Percentiles rank a stretch among this genome's conserved stretches.
These are phyloP conservation scores for Micromussa lordhowensis DNA, from an alignment of 92 coral and sea anemone species.

Conservation along the genomic window DNA sequence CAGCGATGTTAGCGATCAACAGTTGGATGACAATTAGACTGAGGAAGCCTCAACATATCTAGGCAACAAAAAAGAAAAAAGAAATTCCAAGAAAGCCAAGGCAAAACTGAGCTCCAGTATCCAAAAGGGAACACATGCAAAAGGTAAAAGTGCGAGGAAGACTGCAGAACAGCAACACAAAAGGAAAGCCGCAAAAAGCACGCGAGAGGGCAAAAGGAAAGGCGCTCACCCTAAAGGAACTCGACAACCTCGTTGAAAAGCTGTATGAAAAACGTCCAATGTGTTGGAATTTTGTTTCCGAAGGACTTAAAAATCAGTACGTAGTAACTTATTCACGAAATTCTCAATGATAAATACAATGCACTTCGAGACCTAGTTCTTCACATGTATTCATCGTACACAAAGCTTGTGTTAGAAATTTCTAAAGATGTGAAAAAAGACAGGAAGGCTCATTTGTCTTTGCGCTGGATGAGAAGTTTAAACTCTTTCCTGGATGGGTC, in stretches of 20 bases:
- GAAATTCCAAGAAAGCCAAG: slow-evolving; percentile 14
- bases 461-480: slow-evolving; percentile 30
- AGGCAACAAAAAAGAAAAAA: slow-evolving; percentile 17
- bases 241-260: too few relatives aligned
- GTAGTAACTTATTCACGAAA: slow-evolving; percentile 21
- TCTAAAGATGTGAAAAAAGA: too few relatives aligned
- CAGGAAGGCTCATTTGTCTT: slow-evolving; percentile 21
- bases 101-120: slow-evolving; percentile 11
- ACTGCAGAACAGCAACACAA: too few relatives aligned
- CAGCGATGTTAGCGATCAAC: too few relatives aligned
- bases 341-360: slow-evolving; percentile 21
- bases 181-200: slow-evolving; percentile 4
- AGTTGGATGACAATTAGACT: slow-evolving; percentile 9
- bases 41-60: slow-evolving; percentile 33
- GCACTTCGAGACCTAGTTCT: background rate
- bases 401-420: slow-evolving; percentile 26
- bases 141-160: slow-evolving; percentile 7
- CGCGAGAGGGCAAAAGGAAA: too few relatives aligned
- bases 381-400: slow-evolving; percentile 36
- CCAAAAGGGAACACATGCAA: slow-evolving; percentile 10
- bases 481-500: slow-evolving; percentile 16
- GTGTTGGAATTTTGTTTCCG: too few relatives aligned
- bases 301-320: too few relatives aligned
- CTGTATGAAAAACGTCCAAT: too few relatives aligned
- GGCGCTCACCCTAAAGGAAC: too few relatives aligned